Conservation (phyloP, 1,140 invertebrate genomes). For the Drosophila saltans region DNA sequence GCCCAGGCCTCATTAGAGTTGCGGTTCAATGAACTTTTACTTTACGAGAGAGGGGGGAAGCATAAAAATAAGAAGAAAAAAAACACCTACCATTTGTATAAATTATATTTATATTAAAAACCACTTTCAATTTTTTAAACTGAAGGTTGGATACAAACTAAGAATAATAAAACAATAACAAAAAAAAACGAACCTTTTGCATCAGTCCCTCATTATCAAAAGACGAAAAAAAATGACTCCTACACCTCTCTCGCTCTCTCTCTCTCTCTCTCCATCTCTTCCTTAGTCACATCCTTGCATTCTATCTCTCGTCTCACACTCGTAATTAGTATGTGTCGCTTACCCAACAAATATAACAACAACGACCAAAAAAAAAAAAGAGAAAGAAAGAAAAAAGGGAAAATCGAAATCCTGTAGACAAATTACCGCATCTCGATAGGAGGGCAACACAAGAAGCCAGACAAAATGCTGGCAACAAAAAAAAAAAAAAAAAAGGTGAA, state of each 20-base stretch:
- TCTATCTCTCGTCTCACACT: conserved; percentile 32
- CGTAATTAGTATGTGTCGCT: conserved; percentile 66
- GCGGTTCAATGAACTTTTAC: conserved; percentile 64
- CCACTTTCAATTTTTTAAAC: conserved; percentile 2
- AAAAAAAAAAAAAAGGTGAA: conserved; percentile 18
- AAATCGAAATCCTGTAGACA: conserved; percentile 59
- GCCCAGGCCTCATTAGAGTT: conserved; percentile 68
- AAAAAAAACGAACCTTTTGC: background rate
- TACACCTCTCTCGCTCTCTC: background rate
- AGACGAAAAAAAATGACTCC: conserved; percentile 1
- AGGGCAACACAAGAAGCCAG: conserved; percentile 14
- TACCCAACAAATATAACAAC: conserved; percentile 25
- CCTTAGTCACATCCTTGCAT: no score
- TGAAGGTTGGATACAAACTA: background rate
- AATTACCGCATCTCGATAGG: conserved; percentile 58
- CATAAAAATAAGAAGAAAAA: background rate
- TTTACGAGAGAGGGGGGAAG: background rate
- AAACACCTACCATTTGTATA: conserved; percentile 1
- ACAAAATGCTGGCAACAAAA: conserved; percentile 16
- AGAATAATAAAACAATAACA: no score
- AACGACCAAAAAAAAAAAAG: conserved; percentile 16
- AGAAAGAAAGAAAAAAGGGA: conserved; percentile 24
- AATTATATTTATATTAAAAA: conserved; percentile 11
- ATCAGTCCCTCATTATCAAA: conserved; percentile 1
- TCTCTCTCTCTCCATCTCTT: background rate